Base-by-base conservation (phyloP, 2,888 invertebrate genomes). In the Lasioglossum marginatum region DNA sequence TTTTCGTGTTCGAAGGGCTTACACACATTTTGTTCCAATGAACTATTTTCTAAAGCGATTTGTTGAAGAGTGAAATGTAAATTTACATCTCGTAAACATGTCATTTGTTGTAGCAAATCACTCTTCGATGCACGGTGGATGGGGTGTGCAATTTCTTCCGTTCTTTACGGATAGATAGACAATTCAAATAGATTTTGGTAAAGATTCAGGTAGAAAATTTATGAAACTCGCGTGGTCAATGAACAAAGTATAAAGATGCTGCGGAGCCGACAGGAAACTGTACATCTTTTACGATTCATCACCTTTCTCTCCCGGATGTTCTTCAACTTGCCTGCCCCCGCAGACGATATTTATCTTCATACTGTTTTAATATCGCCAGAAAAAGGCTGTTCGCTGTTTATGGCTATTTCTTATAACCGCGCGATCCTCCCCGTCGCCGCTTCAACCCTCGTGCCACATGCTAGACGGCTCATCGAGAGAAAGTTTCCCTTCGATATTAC, bases 321-420 rank as follows among this genome's bases (percentile, higher is more conserved):
- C 87, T 88, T 87, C 90, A 91, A 92, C 88, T 91, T 92, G 79
- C 79, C 77, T 84, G 77, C 81, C 77, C 74, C 23, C 71, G 34
- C 66, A 76, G 89, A 75, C 79, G 89, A 89, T 89, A 93, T 93
- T 93, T 90, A 93, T 93, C 93, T 93, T 93, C 92, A 91, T 93
- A 92, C 87, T 79, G 90, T 91, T 92, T 93, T 93, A 93, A 93
- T 93, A 92, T 91, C 82, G 88, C 86, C 88, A 82, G 87, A 84
- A 86, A 88, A 92, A 88, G 86, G 81, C 86, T 80, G 82, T 77
- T 77, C 79, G 70, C 81, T 83, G 85, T 88, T 91, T 87, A 83
- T 85, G 70, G 82, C 78, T 77, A 79, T 78, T 86, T 86, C 82
- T 84, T 79, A 79, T 87, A 87, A 87, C 79, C 89, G 79, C 72